Base-by-base conservation (phyloP, 2,113 vertebrate species). In the Isichthys henryi region DNA sequence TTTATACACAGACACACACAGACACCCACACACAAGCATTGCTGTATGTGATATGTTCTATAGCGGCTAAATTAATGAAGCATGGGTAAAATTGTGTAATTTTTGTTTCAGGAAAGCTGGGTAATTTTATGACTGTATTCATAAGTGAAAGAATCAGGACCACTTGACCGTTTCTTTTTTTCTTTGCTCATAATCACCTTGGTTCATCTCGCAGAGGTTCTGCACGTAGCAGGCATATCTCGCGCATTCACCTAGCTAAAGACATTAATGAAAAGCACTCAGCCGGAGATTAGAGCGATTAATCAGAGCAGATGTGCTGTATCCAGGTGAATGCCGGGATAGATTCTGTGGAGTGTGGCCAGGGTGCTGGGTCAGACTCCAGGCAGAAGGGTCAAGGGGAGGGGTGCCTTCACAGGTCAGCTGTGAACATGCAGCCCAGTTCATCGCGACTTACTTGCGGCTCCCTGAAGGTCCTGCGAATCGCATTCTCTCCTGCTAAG, bases 251-350 rank as follows among this genome's bases (percentile, higher is more conserved):
- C 95, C 95, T 96, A 96, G 97, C 97, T 97, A 97, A 97, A 96
- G 96, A 96, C 95, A 96, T 96, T 97, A 97, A 98, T 97, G 97
- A 96, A 97, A 96, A 95, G 96, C 95, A 96, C 94, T 96, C 96
- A 94, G 96, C 94, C 96, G 95, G 96, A 95, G 95, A 95, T 95
- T 91, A 93, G 96, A 93, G 93, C 95, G 96, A 97, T 97, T 98
- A 98, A 98, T 98, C 97, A 97, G 96, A 97, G 95, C 97, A 96
- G 96, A 96, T 98, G 96, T 95, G 95, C 27, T 19, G 11, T 95
- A 96, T 94, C 91, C 92, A 93, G 94, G 93, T 93, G 94, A 94
- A 93, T 90, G 94, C 94, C 92, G 93, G 93, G 89, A 90, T 88
- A 58, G 88, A 2, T 92, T 95, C 95, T 94, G 91, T 92, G 95